A percentile compares a stretch with the other conserved stretches of the same genome.
Evolutionary conservation across 2,888 invertebrate genomes (phyloP).

Genomic region (Agonum fuliginosum): DNA sequence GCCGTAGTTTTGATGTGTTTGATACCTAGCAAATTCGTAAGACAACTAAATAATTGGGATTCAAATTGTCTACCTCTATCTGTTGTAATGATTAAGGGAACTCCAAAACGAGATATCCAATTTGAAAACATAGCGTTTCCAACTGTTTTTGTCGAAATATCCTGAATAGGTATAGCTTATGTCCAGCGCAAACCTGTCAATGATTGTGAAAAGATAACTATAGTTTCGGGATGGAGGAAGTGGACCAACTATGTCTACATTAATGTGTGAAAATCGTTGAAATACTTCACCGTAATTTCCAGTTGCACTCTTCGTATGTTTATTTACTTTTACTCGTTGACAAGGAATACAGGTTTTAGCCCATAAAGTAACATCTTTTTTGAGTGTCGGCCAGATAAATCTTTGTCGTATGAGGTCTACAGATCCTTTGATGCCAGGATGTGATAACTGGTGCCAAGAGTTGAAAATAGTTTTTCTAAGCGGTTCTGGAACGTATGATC

Average conservation of each 20-base stretch:
- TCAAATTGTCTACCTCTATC: constrained; percentile 5
- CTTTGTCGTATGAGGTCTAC: not conserved
- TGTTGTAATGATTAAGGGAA: not conserved
- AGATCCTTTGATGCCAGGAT: constrained; percentile 8
- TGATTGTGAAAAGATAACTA: too few relatives aligned
- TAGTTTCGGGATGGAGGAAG: too few relatives aligned
- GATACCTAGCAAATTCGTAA: not conserved
- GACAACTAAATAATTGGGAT: not conserved
- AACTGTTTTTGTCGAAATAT: not conserved
- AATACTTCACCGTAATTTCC: too few relatives aligned
- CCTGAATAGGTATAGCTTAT: too few relatives aligned
- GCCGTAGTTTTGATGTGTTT: constrained; percentile 19
- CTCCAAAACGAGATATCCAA: constrained; percentile 4
- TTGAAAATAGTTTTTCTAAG: not conserved
- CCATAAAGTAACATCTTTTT: too few relatives aligned
- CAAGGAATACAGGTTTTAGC: too few relatives aligned
- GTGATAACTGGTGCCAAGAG: not conserved
- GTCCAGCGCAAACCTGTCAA: too few relatives aligned
- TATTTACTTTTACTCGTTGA: too few relatives aligned
- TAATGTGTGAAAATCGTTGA: too few relatives aligned
- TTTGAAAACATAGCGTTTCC: not conserved
- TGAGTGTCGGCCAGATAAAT: too few relatives aligned
- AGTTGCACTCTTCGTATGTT: too few relatives aligned
- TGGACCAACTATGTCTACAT: too few relatives aligned
- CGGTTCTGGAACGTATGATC: not conserved